phyloP scores from a whole-genome alignment of 2,888 invertebrate species.

The Agonum fuliginosum region DNA sequence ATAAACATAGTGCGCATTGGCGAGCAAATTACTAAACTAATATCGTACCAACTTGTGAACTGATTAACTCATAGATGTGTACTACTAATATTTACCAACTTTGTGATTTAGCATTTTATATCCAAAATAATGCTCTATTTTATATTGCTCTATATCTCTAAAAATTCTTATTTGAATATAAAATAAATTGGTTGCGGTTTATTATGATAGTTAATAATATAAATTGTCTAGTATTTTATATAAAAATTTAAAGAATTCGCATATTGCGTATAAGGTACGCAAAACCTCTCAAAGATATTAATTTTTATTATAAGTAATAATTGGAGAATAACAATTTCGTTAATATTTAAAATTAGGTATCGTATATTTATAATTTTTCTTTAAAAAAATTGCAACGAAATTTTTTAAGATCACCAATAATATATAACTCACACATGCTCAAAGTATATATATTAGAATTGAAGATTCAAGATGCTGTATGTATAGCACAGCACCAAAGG shows the following conservation, averaged over 20 bases:
- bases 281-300: slow-evolving; percentile 49
- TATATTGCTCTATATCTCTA: slow-evolving; percentile 59
- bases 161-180: slow-evolving; percentile 61
- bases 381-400: slow-evolving; percentile 53
- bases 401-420: slow-evolving; percentile 56
- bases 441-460: slow-evolving; percentile 47
- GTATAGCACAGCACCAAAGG: slow-evolving; percentile 30
- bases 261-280: slow-evolving; percentile 41
- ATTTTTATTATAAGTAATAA: slow-evolving; percentile 30
- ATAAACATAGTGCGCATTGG: slow-evolving; percentile 43
- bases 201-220: slow-evolving; percentile 61
- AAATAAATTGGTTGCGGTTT: slow-evolving; percentile 66
- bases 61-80: slow-evolving; percentile 58
- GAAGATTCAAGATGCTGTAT: slow-evolving; percentile 52
- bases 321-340: slow-evolving; percentile 26
- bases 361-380: slow-evolving; percentile 49
- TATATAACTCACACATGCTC: slow-evolving; percentile 58
- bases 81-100: slow-evolving; percentile 59
- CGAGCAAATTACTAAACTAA: slow-evolving; percentile 53
- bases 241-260: slow-evolving; percentile 53
- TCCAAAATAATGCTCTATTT: slow-evolving; percentile 60
- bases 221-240: slow-evolving; percentile 60
- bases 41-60: slow-evolving; percentile 60
- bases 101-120: slow-evolving; percentile 60
- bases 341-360: slow-evolving; percentile 52